Evolutionary conservation across 1,140 invertebrate genomes (phyloP), one percentile per base, ranked within the genome.

Genomic region (Apolygus lucorum): DNA sequence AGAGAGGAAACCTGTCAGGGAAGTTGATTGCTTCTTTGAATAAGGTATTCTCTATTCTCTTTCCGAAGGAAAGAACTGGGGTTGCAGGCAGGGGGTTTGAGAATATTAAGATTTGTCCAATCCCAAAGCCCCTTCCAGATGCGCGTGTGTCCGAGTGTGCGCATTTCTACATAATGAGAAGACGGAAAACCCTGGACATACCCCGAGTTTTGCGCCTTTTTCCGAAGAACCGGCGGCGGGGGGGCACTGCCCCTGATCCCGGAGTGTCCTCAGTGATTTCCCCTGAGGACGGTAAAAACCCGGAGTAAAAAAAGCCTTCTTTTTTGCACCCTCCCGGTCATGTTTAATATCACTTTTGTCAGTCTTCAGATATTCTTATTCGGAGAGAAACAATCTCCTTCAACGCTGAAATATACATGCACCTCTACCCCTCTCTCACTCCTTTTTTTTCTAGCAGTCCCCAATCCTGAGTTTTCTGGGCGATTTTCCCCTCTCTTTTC

Each of bases 301-400:
- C 49, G 49, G 67, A 52, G 21, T 22, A 26, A 21, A 24, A n/a
- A n/a, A n/a, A n/a, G n/a, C n/a, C n/a, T n/a, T n/a, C n/a, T n/a
- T n/a, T n/a, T n/a, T n/a, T n/a, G n/a, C n/a, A n/a, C n/a, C n/a
- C 64, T 28, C 67, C 42, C 42, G 67, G 67, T 68, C 67, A 59
- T 68, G 67, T 68, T 68, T 68, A 68, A 68, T 68, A 68, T 68
- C 67, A 68, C 49, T 59, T 68, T 54, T 68, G 67, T 68, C 67
- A 68, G 67, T 68, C 67, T 52, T 68, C 67, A 68, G 67, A 68
- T 68, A 68, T 68, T 68, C 67, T 68, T 68, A 68, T 68, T 52
- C 67, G 29, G 22, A 59, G 67, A 68, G 52, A 68, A 68, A 68
- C 67, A 68, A 68, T 68, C 67, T 68, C 67, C 67, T 68, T 68